Evolutionary conservation across 2,113 vertebrate species (phyloP).

Genomic region (Pedetes capensis): DNA sequence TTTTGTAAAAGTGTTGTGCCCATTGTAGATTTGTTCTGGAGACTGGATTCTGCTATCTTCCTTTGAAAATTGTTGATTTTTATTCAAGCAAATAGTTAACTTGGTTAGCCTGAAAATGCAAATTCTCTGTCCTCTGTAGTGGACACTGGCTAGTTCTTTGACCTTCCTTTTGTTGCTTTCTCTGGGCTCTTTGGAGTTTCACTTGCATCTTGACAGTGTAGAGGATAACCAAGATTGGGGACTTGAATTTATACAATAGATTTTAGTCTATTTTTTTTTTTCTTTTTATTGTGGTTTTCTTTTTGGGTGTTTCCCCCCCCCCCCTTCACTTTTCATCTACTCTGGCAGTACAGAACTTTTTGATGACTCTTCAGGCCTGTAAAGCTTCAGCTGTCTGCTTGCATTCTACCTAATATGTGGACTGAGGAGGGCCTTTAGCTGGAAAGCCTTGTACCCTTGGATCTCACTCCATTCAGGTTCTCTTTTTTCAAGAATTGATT

Average conservation of each 20-base stretch:
- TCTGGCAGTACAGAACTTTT: background rate
- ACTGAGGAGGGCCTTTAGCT: background rate
- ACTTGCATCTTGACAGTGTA: background rate
- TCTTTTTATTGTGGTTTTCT: background rate
- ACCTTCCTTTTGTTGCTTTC: background rate
- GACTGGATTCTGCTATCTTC: background rate
- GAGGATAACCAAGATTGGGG: background rate
- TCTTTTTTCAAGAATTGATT: background rate
- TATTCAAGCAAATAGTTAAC: background rate
- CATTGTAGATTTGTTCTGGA: background rate
- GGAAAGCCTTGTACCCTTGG: background rate
- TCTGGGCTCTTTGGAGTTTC: background rate
- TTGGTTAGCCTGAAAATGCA: background rate
- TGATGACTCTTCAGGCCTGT: background rate
- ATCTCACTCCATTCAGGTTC: background rate
- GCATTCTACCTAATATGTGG: background rate
- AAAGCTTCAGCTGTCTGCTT: background rate
- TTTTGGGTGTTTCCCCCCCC: background rate
- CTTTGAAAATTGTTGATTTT: conserved; percentile 1
- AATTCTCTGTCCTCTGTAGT: background rate
- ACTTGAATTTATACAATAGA: background rate
- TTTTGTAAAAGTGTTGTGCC: background rate
- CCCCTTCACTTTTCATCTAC: background rate
- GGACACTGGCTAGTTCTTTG: background rate
- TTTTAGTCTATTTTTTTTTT: background rate